These are phyloP conservation scores for Clarias laeviceps DNA, from an alignment of 2,797 vertebrate species.

Conservation along the genomic window DNA sequence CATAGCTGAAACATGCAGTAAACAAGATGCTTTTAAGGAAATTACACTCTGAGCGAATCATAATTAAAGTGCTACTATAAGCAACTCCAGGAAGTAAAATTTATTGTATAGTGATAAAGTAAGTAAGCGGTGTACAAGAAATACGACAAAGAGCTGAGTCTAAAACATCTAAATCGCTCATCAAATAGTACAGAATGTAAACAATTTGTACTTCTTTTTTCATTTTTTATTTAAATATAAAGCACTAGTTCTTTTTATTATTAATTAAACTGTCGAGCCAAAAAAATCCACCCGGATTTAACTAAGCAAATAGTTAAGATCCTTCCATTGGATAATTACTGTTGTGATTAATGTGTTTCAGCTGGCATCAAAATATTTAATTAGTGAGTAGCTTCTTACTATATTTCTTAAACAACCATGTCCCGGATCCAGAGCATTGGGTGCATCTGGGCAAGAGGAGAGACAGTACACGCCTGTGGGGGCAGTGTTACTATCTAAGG, in stretches of 20 bases:
- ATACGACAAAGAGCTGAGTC: not conserved
- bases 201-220: not conserved
- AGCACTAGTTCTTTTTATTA: slow-evolving; percentile 10
- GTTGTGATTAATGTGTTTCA: too few species aligned
- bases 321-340: too few species aligned
- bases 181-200: not conserved
- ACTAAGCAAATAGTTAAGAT: too few species aligned
- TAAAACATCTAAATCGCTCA: not conserved
- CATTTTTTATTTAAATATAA: slow-evolving; percentile 2
- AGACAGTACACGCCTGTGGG: too few species aligned
- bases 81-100: slow-evolving; percentile 34
- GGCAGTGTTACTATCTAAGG: too few species aligned
- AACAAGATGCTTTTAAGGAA: slow-evolving; percentile 57
- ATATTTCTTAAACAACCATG: too few species aligned
- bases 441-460: too few species aligned
- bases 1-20: slow-evolving; percentile 39
- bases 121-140: slow-evolving; percentile 11
- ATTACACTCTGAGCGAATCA: slow-evolving; percentile 43
- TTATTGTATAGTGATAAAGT: slow-evolving; percentile 11
- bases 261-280: not conserved
- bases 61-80: slow-evolving; percentile 46
- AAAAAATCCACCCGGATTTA: too few species aligned
- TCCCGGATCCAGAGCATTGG: too few species aligned
- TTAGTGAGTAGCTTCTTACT: too few species aligned
- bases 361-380: too few species aligned